Evolutionary conservation across 2,888 invertebrate species (phyloP), one percentile per base, ranked within the genome.

Genomic region (Ophraella communa): DNA sequence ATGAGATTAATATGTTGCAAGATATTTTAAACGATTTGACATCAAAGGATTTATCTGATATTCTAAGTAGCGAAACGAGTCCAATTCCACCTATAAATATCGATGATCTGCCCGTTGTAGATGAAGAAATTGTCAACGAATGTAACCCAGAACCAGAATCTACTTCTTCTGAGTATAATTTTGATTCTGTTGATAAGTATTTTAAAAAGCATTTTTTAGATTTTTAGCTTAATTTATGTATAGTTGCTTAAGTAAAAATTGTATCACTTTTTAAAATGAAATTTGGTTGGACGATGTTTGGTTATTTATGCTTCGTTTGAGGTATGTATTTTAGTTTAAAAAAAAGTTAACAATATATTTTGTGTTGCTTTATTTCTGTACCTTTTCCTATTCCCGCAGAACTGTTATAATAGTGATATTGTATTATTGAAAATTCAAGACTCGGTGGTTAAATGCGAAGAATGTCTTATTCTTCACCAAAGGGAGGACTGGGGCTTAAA

Each of bases 11-110:
- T 51, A 62, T 66, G 17, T 61, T 76, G 24, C 73, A 74, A 53
- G 73, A 76, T 20, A 61, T 74, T 33, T 59, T 75, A 24, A 71
- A 66, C 45, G 69, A 67, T 47, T 52, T 75, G 35, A 68, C 65
- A 11, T 70, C 71, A 1, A 70, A 65, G 1, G 73, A 73, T 27
- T 58, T 62, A 7, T 42, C 42, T 8, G 53, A 54, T 24, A 65
- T 56, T 51, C 21, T 55, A 3, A 27, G 39, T 57, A 35, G 8
- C 44, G 55, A 45, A 33, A 47, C 47, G 21, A 47, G 21, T 47
- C 23, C 21, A n/a, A 47, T 23, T 3, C 11, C 47, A 7, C n/a
- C n/a, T n/a, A 47, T 47, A 47, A 21, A 23, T n/a, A 8, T 39
- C 7, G 39, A 39, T 14, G 39, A 17, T 39, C 7, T 39, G 7